Conservation (phyloP, 2,113 vertebrate genomes). For the Mastomys coucha region DNA sequence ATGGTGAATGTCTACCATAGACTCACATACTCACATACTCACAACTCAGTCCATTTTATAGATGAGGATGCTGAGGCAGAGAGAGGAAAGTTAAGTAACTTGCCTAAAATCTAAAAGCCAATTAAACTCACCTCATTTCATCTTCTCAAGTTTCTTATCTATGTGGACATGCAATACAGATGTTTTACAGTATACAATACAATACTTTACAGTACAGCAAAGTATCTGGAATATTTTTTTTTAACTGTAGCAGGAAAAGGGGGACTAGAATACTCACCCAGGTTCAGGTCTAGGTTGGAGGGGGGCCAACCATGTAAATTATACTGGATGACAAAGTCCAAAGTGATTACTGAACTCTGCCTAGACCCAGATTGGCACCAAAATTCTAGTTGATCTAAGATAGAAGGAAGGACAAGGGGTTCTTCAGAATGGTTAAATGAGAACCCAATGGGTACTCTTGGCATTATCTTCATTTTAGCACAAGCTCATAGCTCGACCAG, state of each 20-base stretch:
- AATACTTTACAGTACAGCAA: too few relatives aligned
- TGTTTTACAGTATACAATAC: too few relatives aligned
- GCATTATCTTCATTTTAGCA: not conserved
- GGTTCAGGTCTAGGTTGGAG: not conserved
- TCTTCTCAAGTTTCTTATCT: not conserved
- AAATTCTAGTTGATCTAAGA: not conserved
- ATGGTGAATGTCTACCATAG: not conserved
- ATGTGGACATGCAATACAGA: not conserved
- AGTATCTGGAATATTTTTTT: not conserved
- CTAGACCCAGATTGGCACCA: not conserved
- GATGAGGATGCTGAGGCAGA: not conserved
- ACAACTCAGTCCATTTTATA: not conserved
- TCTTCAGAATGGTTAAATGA: not conserved
- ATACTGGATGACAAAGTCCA: not conserved
- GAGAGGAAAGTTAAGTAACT: not conserved
- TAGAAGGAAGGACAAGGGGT: not conserved
- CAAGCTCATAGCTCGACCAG: not conserved
- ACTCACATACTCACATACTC: not conserved
- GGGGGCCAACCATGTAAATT: not conserved
- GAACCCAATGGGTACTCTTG: not conserved
- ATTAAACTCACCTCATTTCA: not conserved
- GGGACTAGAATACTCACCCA: not conserved
- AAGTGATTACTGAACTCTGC: not conserved
- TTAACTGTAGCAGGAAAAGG: not conserved
- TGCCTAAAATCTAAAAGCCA: not conserved